A percentile compares a stretch with the other conserved stretches of the same genome.
These are phyloP conservation scores for Myiagra hebetior DNA, from an alignment of 2,113 vertebrate species.

Conservation along the genomic window DNA sequence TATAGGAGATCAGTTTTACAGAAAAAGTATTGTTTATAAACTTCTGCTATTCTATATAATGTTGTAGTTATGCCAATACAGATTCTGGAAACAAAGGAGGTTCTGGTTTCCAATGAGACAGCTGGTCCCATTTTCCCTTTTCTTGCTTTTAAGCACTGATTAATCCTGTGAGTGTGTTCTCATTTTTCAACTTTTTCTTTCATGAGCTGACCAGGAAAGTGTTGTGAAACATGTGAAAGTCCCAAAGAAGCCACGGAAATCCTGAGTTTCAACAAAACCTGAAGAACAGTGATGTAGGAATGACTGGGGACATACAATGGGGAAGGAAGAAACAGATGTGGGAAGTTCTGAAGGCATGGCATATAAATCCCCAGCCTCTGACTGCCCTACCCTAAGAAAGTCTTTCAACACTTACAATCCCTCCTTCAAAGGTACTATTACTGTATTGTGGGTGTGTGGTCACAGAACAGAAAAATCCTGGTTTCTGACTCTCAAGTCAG, in stretches of 20 bases:
- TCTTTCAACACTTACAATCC: background rate
- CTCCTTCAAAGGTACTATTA: background rate
- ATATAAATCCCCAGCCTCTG: background rate
- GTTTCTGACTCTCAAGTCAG: background rate
- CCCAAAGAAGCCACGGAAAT: background rate
- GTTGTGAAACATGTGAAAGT: background rate
- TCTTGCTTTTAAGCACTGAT: background rate
- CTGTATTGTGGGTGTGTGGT: background rate
- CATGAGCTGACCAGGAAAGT: background rate
- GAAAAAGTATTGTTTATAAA: background rate
- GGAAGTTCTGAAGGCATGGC: background rate
- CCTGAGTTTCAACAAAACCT: constrained; percentile 3
- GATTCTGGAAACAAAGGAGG: background rate
- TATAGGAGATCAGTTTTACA: background rate
- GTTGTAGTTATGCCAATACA: background rate
- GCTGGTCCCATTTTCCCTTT: background rate
- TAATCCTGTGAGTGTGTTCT: fast-evolving
- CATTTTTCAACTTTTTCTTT: background rate
- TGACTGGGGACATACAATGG: background rate
- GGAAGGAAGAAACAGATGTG: background rate
- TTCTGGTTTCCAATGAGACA: background rate
- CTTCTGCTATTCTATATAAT: background rate
- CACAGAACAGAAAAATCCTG: background rate
- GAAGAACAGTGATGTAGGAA: background rate
- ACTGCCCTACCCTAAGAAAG: background rate